Evolutionary conservation across 2,797 vertebrate species (phyloP).

Genomic region (Pangasius krempfi): DNA sequence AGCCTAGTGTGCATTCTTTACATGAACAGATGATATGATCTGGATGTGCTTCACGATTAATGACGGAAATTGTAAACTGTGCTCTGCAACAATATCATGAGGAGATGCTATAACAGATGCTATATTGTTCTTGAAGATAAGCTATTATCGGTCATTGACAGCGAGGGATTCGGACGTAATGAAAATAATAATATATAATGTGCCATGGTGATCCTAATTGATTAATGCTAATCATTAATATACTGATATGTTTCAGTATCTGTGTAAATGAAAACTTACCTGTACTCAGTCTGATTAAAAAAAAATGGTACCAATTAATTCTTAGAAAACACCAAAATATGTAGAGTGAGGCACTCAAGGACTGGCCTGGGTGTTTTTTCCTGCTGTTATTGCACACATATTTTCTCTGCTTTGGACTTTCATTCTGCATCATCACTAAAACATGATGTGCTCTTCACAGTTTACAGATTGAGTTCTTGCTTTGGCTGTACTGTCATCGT

Average conservation of each 20-base stretch:
- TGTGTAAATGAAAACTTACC: background rate
- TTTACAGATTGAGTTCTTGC: slow-evolving; percentile 2
- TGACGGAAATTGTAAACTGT: background rate
- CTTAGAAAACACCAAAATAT: background rate
- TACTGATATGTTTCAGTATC: background rate
- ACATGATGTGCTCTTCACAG: slow-evolving; percentile 64
- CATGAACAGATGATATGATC: background rate
- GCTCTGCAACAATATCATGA: background rate
- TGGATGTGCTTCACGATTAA: background rate
- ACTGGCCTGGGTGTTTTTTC: slow-evolving; percentile 68
- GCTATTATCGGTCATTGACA: background rate
- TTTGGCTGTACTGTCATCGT: background rate
- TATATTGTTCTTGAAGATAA: background rate
- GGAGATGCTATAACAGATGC: background rate
- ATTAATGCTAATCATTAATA: background rate
- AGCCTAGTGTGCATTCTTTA: background rate
- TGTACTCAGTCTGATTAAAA: background rate
- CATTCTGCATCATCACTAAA: slow-evolving; percentile 67
- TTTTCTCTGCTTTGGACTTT: slow-evolving; percentile 59
- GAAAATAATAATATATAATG: background rate
- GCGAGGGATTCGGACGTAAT: background rate
- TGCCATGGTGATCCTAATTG: background rate
- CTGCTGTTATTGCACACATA: slow-evolving; percentile 64
- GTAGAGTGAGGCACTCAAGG: background rate
- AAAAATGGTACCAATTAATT: background rate